phyloP scores from a whole-genome alignment of 2,888 invertebrate species.

The Agriopis leucophaearia region DNA sequence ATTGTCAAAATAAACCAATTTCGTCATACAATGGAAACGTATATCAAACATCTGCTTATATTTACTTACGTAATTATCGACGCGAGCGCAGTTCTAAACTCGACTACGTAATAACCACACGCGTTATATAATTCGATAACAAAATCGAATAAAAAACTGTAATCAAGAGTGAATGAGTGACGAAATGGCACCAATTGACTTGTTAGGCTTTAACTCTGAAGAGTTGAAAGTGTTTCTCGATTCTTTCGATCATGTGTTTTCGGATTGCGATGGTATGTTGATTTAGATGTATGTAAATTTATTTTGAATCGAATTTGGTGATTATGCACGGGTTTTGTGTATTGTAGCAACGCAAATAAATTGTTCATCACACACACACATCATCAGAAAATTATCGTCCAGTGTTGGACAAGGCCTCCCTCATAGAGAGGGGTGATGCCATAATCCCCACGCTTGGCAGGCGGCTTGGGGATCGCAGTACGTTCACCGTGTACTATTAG shows the following conservation, averaged over 20 bases:
- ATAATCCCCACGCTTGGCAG: no score
- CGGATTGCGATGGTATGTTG: slow-evolving; percentile 92
- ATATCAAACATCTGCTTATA: slow-evolving; percentile 48
- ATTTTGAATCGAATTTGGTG: background rate
- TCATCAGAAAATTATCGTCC: no score
- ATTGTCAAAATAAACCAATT: slow-evolving; percentile 7
- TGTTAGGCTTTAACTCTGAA: slow-evolving; percentile 72
- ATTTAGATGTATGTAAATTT: background rate
- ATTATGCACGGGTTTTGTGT: background rate
- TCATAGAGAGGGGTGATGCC: no score
- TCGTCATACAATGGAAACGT: slow-evolving; percentile 53
- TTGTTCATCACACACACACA: no score
- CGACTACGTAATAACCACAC: slow-evolving; percentile 68
- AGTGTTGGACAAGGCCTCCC: no score
- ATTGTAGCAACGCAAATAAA: no score
- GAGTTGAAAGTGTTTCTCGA: slow-evolving; percentile 84
- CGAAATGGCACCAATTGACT: slow-evolving; percentile 66
- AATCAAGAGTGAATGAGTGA: slow-evolving; percentile 33
- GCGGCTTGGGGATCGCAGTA: no score
- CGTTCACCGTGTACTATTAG: no score
- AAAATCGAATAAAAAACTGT: background rate
- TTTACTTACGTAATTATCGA: slow-evolving; percentile 55
- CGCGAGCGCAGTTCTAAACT: slow-evolving; percentile 70
- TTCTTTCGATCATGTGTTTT: slow-evolving; percentile 90
- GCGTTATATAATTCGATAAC: slow-evolving; percentile 48